Conservation (phyloP, 2,797 vertebrate genomes). For the Chlorospingus flavigularis region DNA sequence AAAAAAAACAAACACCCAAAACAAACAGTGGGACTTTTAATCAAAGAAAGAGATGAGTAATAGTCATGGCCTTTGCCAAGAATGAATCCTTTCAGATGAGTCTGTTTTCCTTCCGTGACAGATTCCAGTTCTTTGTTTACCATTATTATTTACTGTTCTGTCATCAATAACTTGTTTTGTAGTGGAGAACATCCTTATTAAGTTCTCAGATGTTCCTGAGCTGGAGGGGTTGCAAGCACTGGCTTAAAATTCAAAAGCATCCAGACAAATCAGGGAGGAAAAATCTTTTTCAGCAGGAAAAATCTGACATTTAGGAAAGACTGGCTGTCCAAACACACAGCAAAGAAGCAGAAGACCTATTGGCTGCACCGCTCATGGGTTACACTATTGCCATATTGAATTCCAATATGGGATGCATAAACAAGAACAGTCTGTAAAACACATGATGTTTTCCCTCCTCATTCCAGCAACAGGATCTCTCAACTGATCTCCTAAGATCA, state of each 20-base stretch:
- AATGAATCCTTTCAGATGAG: conserved; percentile 6
- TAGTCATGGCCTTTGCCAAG: background rate
- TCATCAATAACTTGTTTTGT: background rate
- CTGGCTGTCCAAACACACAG: background rate
- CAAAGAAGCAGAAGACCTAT: background rate
- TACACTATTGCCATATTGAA: background rate
- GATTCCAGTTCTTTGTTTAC: background rate
- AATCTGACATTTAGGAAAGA: background rate
- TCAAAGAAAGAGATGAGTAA: conserved; percentile 18
- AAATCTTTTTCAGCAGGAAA: background rate
- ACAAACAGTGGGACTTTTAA: background rate
- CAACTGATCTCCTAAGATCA: background rate
- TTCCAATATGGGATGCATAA: background rate
- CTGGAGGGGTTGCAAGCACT: background rate
- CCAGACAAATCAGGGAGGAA: background rate
- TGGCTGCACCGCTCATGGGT: background rate
- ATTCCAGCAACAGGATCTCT: background rate
- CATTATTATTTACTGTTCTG: background rate
- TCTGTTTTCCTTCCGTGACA: conserved; percentile 19
- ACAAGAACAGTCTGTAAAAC: background rate
- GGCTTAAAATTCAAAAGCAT: background rate
- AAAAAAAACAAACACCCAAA: background rate
- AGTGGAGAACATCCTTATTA: background rate
- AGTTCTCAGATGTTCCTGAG: background rate
- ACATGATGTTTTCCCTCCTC: background rate